Evolutionary conservation across 2,797 vertebrate genomes (phyloP).

Genomic region (Ciconia nigra): DNA sequence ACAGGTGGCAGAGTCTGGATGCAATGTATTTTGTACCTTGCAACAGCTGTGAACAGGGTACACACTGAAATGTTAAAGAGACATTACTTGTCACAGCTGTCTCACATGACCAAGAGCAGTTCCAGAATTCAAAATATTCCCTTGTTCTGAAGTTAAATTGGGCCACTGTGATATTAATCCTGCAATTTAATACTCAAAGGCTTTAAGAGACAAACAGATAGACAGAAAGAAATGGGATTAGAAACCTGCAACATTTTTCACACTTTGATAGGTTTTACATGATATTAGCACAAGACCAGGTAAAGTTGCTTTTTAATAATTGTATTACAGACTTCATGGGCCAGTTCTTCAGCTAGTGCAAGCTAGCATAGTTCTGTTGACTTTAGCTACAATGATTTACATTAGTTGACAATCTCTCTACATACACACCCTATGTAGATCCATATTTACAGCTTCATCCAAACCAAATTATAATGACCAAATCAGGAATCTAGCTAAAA

Average conservation of each 20-base stretch:
- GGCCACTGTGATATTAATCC: slow-evolving; percentile 56
- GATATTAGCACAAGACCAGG: background rate
- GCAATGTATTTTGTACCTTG: slow-evolving; percentile 68
- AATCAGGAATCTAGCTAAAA: background rate
- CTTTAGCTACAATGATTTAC: background rate
- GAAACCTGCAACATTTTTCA: background rate
- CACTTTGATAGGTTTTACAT: background rate
- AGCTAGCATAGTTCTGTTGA: background rate
- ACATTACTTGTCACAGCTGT: slow-evolving; percentile 35
- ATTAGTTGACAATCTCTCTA: background rate
- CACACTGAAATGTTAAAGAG: slow-evolving; percentile 58
- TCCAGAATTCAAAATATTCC: slow-evolving; percentile 77
- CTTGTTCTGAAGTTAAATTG: slow-evolving; percentile 70
- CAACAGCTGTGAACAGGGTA: slow-evolving; percentile 67
- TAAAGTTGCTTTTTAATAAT: background rate
- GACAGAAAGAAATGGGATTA: background rate
- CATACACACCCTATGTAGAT: background rate
- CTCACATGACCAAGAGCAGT: slow-evolving; percentile 56
- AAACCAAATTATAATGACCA: background rate
- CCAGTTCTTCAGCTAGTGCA: background rate
- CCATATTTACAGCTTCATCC: background rate
- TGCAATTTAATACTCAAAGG: slow-evolving; percentile 65
- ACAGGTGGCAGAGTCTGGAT: slow-evolving; percentile 70
- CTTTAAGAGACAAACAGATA: background rate
- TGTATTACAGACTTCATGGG: background rate